Conservation (phyloP, 2,888 invertebrate species). For the Lycocerus yunnanus region DNA sequence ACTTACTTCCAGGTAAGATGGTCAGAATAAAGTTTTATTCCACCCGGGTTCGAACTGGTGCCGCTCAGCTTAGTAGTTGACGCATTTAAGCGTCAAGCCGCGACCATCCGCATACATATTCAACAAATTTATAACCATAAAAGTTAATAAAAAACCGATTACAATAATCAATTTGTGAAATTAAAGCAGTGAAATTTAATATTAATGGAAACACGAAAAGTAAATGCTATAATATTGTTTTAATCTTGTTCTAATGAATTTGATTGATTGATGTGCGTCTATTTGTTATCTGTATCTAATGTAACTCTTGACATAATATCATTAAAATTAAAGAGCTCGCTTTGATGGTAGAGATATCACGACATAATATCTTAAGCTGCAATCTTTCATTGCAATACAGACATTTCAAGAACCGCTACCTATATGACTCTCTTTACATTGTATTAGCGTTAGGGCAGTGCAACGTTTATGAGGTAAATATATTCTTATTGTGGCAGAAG, state of each 20-base stretch:
- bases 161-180: neutral
- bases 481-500: constrained; percentile 10
- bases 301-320: constrained; percentile 15
- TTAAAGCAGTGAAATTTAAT: neutral
- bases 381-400: constrained; percentile 7
- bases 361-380: constrained; percentile 10
- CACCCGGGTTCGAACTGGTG: no score
- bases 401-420: constrained; percentile 5
- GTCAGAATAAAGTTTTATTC: no score
- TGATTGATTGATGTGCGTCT: constrained; percentile 18
- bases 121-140: no score
- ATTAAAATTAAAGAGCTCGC: constrained; percentile 12
- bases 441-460: constrained; percentile 9
- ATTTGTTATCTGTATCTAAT: constrained; percentile 4
- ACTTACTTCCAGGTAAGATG: no score
- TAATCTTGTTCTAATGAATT: neutral
- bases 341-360: constrained; percentile 12
- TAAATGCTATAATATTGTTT: neutral
- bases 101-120: no score
- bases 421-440: constrained; percentile 11
- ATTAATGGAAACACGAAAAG: neutral
- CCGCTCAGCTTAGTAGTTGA: no score
- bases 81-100: no score
- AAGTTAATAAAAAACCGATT: neutral
- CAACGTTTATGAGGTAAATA: constrained; percentile 14